Percentiles rank a stretch among this genome's conserved stretches.
These are phyloP conservation scores for Neuroterus valhalla DNA, from an alignment of 1,140 invertebrate species.

Conservation along the genomic window DNA sequence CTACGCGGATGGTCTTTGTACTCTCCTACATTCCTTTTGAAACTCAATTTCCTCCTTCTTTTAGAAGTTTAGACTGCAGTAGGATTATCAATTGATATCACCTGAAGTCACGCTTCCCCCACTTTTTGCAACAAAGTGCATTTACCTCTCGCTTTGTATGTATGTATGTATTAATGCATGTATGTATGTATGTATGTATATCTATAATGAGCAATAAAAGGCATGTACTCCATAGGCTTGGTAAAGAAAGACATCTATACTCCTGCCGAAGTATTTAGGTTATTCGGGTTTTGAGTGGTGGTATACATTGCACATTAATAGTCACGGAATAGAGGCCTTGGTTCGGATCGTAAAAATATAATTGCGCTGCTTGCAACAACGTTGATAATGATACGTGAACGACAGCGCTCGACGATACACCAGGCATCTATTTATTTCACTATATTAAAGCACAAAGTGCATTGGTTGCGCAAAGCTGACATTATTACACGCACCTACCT, in stretches of 20 bases:
- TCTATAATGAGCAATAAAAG: slow-evolving; percentile 37
- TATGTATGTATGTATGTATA: too few relatives aligned
- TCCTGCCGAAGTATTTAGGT: slow-evolving; percentile 52
- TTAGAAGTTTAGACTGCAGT: too few relatives aligned
- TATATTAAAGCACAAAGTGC: slow-evolving; percentile 48
- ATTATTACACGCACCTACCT: slow-evolving; percentile 31
- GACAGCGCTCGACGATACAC: slow-evolving; percentile 49
- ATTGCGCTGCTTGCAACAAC: slow-evolving; percentile 73
- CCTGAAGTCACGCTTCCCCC: too few relatives aligned
- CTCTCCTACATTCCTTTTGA: too few relatives aligned
- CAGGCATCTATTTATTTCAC: slow-evolving; percentile 54
- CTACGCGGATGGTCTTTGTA: too few relatives aligned
- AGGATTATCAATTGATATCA: too few relatives aligned
- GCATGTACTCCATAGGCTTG: slow-evolving; percentile 15
- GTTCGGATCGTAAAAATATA: slow-evolving; percentile 73
- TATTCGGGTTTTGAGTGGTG: slow-evolving; percentile 39
- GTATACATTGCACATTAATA: slow-evolving; percentile 20
- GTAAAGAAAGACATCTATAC: slow-evolving; percentile 23
- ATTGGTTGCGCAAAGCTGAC: slow-evolving; percentile 50
- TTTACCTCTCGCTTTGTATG: slow-evolving; percentile 5
- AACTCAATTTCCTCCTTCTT: too few relatives aligned
- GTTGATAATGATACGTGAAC: slow-evolving; percentile 73
- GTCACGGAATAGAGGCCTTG: slow-evolving; percentile 69
- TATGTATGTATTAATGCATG: too few relatives aligned
- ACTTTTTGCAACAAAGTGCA: slow-evolving; percentile 1